Percentiles rank a stretch among this genome's conserved stretches.
Conservation (phyloP, 2,797 vertebrate species). For the Echiichthys vipera region DNA sequence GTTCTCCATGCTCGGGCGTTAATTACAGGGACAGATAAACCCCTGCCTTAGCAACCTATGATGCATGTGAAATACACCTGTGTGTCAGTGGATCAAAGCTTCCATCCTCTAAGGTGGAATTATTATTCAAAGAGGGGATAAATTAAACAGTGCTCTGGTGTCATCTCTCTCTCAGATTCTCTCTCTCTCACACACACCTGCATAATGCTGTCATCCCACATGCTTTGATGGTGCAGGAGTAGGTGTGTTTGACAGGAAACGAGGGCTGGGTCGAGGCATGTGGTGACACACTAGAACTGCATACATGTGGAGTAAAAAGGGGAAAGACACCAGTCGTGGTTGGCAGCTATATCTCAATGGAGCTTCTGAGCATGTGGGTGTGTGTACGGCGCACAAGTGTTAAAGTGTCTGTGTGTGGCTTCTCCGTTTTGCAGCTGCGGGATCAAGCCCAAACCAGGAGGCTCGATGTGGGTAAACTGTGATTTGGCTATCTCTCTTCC, state of each 20-base stretch:
- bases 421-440: slow-evolving; percentile 66
- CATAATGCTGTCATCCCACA: slow-evolving; percentile 69
- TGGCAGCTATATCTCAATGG: slow-evolving; percentile 10
- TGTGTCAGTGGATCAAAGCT: slow-evolving; percentile 80
- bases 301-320: slow-evolving; percentile 30
- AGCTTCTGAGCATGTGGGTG: slow-evolving; percentile 36
- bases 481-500: slow-evolving; percentile 82
- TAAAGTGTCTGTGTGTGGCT: slow-evolving; percentile 70
- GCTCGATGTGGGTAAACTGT: slow-evolving; percentile 79
- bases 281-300: slow-evolving; percentile 53
- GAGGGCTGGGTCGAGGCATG: slow-evolving; percentile 71
- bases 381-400: too few species aligned
- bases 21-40: slow-evolving; percentile 80
- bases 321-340: slow-evolving; percentile 35
- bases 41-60: slow-evolving; percentile 58
- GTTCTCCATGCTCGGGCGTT: slow-evolving; percentile 51
- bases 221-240: slow-evolving; percentile 78
- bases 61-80: slow-evolving; percentile 77
- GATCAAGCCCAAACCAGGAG: slow-evolving; percentile 70
- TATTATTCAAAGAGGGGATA: slow-evolving; percentile 76
- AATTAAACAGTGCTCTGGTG: slow-evolving; percentile 74
- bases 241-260: slow-evolving; percentile 83
- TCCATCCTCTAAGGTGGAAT: slow-evolving; percentile 68
- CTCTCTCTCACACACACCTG: slow-evolving; percentile 72
- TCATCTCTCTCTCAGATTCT: slow-evolving; percentile 59